Evolutionary conservation across 2,797 vertebrate species (phyloP), one percentile per base, ranked within the genome.

Genomic region (Gallirallus australis): DNA sequence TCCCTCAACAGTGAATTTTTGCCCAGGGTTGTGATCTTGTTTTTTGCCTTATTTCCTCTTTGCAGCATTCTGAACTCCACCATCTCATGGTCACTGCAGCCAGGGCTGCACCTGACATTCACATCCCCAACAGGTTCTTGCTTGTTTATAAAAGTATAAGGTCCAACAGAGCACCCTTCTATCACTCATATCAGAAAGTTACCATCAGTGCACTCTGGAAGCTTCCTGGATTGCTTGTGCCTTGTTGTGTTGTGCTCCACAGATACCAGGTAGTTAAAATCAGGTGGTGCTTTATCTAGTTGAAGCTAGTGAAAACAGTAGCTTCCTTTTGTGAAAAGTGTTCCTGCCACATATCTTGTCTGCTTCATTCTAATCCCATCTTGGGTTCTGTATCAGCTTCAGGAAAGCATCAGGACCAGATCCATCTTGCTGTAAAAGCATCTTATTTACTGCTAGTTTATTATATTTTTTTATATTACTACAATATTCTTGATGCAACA

Each of bases 71-170:
- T 12, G 11, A 66, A 75, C 12, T 39, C 31, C 28, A 61, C 24
- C 12, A 48, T 53, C 33, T 88, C 15, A 8, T 19, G 11, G 27
- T 52, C 17, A 28, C 68, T 57, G 66, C 15, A 83, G n/a, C 39
- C 54, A 63, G 42, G 37, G 18, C 20, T 57, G 15, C 6, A 39
- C 14, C n/a, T 54, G 35, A 31, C 12, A 35, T 86, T 68, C 35
- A 31, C 17, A 27, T 39, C 39, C 35, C 11, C 2, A 1, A 25
- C 8, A 0, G 2, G 12, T 69, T 53, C 39, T 71, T 78, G 4
- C 19, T 33, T 73, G 2, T 61, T 86, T 72, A 21, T 53, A 42
- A 47, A 71, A 69, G 11, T 25, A 27, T 6, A 5, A 89, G 9
- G 21, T 14, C 60, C 24, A 81, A n/a, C 5, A 89, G 40, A 89